Conservation (phyloP, 2,797 vertebrate genomes). For the Acanthurus tractus region DNA sequence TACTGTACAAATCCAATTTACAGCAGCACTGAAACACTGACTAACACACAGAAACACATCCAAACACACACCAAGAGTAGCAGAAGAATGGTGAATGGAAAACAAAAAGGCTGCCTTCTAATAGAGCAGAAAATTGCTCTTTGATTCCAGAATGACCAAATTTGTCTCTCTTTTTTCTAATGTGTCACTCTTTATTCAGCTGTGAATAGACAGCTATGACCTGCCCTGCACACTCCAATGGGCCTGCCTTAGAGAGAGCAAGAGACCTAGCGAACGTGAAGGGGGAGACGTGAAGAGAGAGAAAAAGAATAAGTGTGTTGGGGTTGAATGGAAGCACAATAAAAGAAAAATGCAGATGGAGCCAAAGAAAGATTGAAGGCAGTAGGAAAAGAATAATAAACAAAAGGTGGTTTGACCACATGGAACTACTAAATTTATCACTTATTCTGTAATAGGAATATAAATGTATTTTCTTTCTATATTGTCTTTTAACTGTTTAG, state of each 20-base stretch:
- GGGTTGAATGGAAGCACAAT: constrained; percentile 16
- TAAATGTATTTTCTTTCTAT: not conserved
- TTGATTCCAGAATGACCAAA: constrained; percentile 74
- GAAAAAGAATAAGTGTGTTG: constrained; percentile 10
- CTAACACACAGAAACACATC: constrained; percentile 10
- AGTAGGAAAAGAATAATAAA: not conserved
- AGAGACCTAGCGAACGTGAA: constrained; percentile 18
- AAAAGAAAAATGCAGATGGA: constrained; percentile 31
- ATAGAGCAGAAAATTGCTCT: constrained; percentile 77
- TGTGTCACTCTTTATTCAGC: constrained; percentile 69
- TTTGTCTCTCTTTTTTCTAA: constrained; percentile 69
- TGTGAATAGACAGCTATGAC: constrained; percentile 63
- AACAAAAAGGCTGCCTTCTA: constrained; percentile 53
- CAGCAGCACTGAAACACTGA: constrained; percentile 26
- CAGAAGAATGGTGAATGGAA: constrained; percentile 68
- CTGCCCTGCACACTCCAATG: constrained; percentile 53
- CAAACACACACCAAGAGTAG: constrained; percentile 39
- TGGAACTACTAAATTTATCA: not conserved
- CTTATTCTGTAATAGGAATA: not conserved
- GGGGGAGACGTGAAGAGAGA: not conserved
- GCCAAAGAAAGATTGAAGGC: too few species aligned
- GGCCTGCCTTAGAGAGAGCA: constrained; percentile 29
- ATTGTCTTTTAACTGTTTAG: not conserved
- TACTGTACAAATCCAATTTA: constrained; percentile 75
- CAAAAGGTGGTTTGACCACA: not conserved